Evolutionary conservation across 2,888 invertebrate genomes (phyloP).

Genomic region (Diaprepes abbreviatus): DNA sequence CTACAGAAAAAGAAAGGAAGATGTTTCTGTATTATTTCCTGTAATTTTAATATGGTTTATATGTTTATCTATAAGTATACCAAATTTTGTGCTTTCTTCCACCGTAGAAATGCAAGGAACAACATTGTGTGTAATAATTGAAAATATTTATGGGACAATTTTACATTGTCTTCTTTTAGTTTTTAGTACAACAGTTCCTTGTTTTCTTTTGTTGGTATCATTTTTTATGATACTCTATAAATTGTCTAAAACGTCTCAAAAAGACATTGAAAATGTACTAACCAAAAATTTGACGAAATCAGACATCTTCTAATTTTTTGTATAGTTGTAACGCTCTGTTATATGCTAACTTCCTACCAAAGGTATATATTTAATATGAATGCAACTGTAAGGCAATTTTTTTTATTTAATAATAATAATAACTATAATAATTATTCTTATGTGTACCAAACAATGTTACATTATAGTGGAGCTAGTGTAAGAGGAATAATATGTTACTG

Average conservation of each 20-base stretch:
- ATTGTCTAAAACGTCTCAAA: conserved; percentile 56
- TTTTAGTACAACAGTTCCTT: conserved; percentile 55
- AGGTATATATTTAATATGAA: conserved; percentile 58
- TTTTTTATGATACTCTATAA: conserved; percentile 59
- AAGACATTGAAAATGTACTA: conserved; percentile 58
- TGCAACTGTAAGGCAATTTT: conserved; percentile 26
- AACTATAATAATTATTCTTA: conserved; percentile 51
- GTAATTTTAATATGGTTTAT: conserved; percentile 73
- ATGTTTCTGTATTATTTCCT: conserved; percentile 71
- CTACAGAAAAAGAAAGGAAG: conserved; percentile 68
- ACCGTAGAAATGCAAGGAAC: conserved; percentile 65
- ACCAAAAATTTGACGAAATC: conserved; percentile 59
- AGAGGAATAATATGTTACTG: conserved; percentile 56
- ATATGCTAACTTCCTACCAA: conserved; percentile 61
- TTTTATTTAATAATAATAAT: conserved; percentile 21
- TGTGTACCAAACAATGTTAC: conserved; percentile 59
- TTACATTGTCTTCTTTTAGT: conserved; percentile 60
- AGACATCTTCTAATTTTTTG: conserved; percentile 59
- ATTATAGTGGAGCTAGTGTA: conserved; percentile 58
- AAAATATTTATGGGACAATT: conserved; percentile 68
- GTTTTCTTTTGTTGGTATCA: conserved; percentile 50
- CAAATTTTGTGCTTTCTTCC: conserved; percentile 72
- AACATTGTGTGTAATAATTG: conserved; percentile 70
- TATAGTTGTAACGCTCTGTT: conserved; percentile 58
- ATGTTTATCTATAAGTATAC: conserved; percentile 73